These are phyloP conservation scores for Gisinianus flammeolus DNA, from an alignment of 2,888 invertebrate genomes.

Conservation along the genomic window DNA sequence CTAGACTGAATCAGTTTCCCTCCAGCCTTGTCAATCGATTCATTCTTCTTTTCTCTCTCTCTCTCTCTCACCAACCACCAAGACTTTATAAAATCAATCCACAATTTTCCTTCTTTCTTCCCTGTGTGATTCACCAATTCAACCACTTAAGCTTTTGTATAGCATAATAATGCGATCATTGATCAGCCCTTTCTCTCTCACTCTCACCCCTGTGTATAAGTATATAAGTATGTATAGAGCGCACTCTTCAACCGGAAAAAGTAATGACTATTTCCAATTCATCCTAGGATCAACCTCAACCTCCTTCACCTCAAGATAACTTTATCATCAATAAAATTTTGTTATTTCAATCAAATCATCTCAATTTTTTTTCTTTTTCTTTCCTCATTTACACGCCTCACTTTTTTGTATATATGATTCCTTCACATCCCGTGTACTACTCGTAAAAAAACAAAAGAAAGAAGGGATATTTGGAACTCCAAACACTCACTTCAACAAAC, in stretches of 20 bases:
- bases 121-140: constrained; percentile 26
- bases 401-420: too few species aligned
- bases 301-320: not conserved
- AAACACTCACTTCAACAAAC: too few species aligned
- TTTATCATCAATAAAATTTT: constrained; percentile 18
- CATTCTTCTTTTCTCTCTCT: constrained; percentile 4
- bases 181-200: constrained; percentile 21
- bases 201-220: not conserved
- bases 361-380: too few species aligned
- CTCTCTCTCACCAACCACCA: constrained; percentile 22
- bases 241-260: constrained; percentile 23
- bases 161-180: constrained; percentile 34
- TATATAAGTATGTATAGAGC: not conserved
- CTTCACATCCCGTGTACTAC: too few species aligned
- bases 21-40: constrained; percentile 32
- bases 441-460: too few species aligned
- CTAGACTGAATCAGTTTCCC: constrained; percentile 6
- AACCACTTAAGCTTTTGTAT: constrained; percentile 33
- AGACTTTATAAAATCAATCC: constrained; percentile 30
- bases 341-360: too few species aligned
- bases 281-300: constrained; percentile 1
- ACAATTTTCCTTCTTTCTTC: constrained; percentile 13
- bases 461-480: too few species aligned
- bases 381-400: too few species aligned
- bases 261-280: constrained; percentile 33